Evolutionary conservation across 2,797 vertebrate genomes (phyloP).

Genomic region (Falco biarmicus): DNA sequence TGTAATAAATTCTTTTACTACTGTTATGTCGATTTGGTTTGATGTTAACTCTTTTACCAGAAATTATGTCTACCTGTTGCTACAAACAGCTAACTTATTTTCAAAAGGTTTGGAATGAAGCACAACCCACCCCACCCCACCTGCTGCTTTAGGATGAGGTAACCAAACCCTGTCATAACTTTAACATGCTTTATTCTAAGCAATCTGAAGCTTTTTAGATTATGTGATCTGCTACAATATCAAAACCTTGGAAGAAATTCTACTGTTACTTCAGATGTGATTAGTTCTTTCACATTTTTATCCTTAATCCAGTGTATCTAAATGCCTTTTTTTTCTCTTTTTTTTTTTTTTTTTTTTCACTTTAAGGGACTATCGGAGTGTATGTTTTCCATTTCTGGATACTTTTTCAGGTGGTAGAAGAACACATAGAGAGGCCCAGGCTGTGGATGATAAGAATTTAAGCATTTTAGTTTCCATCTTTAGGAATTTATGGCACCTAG

Average conservation of each 20-base stretch:
- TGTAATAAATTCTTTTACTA: not conserved
- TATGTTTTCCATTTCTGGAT: not conserved
- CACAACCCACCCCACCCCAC: not conserved
- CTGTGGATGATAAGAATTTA: not conserved
- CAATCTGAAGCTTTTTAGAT: not conserved
- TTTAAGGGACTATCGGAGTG: not conserved
- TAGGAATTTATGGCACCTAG: not conserved
- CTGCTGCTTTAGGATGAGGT: not conserved
- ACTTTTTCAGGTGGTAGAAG: not conserved
- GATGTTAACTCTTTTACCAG: not conserved
- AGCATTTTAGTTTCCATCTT: not conserved
- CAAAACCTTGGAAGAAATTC: not conserved
- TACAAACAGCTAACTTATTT: not conserved
- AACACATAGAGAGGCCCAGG: not conserved
- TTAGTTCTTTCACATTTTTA: not conserved
- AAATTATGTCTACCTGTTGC: not conserved
- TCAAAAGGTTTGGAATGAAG: not conserved
- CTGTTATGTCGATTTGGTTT: not conserved
- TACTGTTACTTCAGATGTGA: not conserved
- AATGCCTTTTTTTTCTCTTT: not conserved
- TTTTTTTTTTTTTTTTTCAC: too few species aligned
- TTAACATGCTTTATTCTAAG: not conserved
- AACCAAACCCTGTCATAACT: not conserved
- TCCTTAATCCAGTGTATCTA: not conserved
- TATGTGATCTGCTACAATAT: not conserved